Conservation (phyloP, 2,113 vertebrate species). For the Poecilia latipinna region DNA sequence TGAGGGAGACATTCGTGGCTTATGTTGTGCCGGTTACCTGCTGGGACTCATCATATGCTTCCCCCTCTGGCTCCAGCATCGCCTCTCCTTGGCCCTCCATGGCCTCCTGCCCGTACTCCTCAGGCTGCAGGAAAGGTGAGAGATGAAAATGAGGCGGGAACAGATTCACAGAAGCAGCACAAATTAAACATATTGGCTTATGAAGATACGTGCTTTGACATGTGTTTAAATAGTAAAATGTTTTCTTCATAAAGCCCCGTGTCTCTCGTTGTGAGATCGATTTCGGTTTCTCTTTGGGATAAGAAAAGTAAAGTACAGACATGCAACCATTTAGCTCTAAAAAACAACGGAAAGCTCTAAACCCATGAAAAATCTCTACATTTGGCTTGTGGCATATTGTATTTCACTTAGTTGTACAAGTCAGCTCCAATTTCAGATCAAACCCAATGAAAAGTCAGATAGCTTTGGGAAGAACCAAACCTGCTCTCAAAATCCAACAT, state of each 20-base stretch:
- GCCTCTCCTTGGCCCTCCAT: conserved; percentile 90
- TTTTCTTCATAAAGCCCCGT: too few relatives aligned
- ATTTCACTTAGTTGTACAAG: background rate
- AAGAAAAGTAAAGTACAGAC: too few relatives aligned
- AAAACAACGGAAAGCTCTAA: too few relatives aligned
- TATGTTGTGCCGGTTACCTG: conserved; percentile 82
- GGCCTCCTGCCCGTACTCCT: conserved; percentile 95
- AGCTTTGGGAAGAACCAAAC: background rate
- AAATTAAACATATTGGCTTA: background rate
- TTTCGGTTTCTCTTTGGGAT: background rate
- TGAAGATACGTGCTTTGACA: background rate
- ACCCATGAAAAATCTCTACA: too few relatives aligned
- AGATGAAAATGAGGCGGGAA: conserved; percentile 13
- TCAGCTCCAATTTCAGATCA: background rate
- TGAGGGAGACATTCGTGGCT: background rate
- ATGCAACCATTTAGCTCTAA: too few relatives aligned
- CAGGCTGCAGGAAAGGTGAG: conserved; percentile 80
- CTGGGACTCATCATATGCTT: conserved; percentile 92
- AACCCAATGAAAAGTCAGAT: background rate
- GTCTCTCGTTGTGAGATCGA: background rate
- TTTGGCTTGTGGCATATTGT: too few relatives aligned
- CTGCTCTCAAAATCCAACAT: background rate
- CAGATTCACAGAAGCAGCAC: background rate
- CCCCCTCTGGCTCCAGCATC: conserved; percentile 93
- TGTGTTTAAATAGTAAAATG: background rate